These are phyloP conservation scores for Melanostoma mellinum DNA, from an alignment of 2,888 invertebrate genomes.

Conservation along the genomic window DNA sequence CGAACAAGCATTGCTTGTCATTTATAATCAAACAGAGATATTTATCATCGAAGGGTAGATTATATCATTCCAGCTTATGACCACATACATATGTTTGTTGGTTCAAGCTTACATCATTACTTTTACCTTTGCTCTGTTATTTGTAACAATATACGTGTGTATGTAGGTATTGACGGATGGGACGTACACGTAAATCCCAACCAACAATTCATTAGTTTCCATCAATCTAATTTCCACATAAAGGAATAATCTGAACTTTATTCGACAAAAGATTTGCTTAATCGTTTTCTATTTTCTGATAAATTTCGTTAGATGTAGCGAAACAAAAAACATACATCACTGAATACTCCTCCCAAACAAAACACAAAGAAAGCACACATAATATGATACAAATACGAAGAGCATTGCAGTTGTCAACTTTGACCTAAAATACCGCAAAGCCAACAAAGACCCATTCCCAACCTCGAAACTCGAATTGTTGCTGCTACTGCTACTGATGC, in stretches of 20 bases:
- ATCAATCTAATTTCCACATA: constrained; percentile 14
- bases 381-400: constrained; percentile 31
- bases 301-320: constrained; percentile 5
- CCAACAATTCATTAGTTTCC: constrained; percentile 21
- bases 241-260: constrained; percentile 48
- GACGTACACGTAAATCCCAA: neutral
- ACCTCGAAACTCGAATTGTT: constrained; percentile 24
- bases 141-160: no score
- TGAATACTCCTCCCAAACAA: neutral
- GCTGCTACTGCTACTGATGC: constrained; percentile 31
- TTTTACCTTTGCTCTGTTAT: no score
- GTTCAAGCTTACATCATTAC: no score
- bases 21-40: no score
- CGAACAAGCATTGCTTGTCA: no score
- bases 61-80: no score
- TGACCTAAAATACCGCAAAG: constrained; percentile 70
- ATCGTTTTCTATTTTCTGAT: neutral
- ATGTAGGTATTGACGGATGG: no score
- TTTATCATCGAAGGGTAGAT: no score
- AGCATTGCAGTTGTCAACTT: constrained; percentile 68
- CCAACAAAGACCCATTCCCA: constrained; percentile 50
- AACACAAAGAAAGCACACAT: neutral
- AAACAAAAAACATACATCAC: neutral
- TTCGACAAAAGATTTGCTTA: constrained; percentile 33
- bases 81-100: no score